Base-by-base conservation (phyloP, 2,888 invertebrate species). In the Nycteola revayana region DNA sequence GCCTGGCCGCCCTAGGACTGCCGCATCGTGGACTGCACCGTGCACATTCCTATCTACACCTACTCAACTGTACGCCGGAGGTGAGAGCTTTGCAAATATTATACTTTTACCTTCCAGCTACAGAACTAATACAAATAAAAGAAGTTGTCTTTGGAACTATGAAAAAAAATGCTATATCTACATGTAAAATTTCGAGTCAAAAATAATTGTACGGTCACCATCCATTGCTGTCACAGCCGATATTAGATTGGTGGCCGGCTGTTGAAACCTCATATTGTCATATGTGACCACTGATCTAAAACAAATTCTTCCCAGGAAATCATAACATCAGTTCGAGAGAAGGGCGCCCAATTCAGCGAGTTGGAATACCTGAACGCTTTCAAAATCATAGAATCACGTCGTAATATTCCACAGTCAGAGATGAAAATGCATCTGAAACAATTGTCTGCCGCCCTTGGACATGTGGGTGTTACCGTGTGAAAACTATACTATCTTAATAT, bases 301-400 rank as follows among this genome's bases (percentile, higher is more conserved):
- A 18, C 6, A 18, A 5, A 21, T 21, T 46, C 43, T 41, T 25
- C 71, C 7, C 80, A 96, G 95, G 96, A 96, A 79, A 94, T 98
- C 60, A 90, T 98, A 42, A 93, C 93, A 48, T 91, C 92, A 17
- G 93, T 98, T 7, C 90, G 96, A 27, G 97, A 97, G 75, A 94
- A 95, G 58, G 97, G 98, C 1, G 93, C 96, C 0, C 94, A 95
- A 73, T 97, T 96, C 80, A 94, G 94, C 0, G 95, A 96, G 74
- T 86, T 95, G 61, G 97, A 98, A 75, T 96, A 98, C 73, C 91
- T 94, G 71, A 95, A 95, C 75, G 94, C 96, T 21, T 91, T 97
- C 68, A 94, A 95, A 63, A 90, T 96, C 51, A 94, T 92, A 66
- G 95, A 90, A 63, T 93, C 90, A 72, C 92, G 89, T 6, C 91